Conservation (phyloP, 1,140 invertebrate genomes). For the Drosophila tristis region DNA sequence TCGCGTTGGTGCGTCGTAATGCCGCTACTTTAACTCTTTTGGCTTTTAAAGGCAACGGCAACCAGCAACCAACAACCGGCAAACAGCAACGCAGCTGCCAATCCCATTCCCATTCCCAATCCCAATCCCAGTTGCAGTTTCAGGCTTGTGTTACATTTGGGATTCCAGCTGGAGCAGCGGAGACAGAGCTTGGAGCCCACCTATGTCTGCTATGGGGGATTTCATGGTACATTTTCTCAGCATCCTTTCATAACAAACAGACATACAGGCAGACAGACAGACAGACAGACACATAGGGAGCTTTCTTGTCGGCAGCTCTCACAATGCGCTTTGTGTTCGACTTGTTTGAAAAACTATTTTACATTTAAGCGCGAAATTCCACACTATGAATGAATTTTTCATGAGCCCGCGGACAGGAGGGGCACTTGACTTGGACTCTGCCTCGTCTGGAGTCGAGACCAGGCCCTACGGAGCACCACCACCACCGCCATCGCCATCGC, state of each 20-base stretch:
- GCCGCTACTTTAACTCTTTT: conserved; percentile 79
- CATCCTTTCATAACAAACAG: conserved; percentile 70
- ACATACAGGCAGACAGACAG: too few relatives aligned
- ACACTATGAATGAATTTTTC: conserved; percentile 84
- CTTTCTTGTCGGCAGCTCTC: conserved; percentile 61
- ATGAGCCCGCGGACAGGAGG: conserved; percentile 55
- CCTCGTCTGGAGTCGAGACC: not conserved
- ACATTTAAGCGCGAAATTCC: conserved; percentile 84
- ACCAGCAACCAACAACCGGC: not conserved
- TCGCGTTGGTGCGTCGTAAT: conserved; percentile 75
- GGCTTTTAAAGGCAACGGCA: conserved; percentile 68
- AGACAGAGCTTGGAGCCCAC: conserved; percentile 11
- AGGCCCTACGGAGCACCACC: conserved; percentile 8
- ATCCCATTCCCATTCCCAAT: conserved; percentile 23
- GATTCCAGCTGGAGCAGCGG: conserved; percentile 4
- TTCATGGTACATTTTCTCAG: conserved; percentile 68
- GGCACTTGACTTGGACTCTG: conserved; percentile 35
- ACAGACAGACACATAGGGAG: conserved; percentile 16
- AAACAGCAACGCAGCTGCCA: conserved; percentile 60
- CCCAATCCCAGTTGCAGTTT: conserved; percentile 12
- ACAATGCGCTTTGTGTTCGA: conserved; percentile 80
- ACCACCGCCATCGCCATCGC: conserved; percentile 6
- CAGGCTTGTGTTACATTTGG: conserved; percentile 45
- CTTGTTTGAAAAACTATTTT: conserved; percentile 83
- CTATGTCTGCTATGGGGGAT: conserved; percentile 43